phyloP scores from a whole-genome alignment of 1,140 invertebrate species.

The Diorhabda sublineata region DNA sequence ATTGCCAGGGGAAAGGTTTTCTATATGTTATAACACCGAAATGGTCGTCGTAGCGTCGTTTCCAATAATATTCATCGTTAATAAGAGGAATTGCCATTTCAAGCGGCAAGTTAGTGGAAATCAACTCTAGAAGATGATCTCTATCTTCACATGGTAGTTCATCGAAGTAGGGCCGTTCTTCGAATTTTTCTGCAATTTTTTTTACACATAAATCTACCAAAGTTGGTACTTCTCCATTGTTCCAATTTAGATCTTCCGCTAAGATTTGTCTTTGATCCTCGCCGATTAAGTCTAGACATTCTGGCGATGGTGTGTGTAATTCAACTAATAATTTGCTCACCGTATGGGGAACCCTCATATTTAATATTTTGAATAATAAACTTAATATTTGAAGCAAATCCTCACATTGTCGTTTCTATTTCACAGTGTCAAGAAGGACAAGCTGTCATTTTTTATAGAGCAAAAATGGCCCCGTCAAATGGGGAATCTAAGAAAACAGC shows the following conservation, averaged over 20 bases:
- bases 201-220: slow-evolving; percentile 35
- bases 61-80: slow-evolving; percentile 45
- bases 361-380: not conserved
- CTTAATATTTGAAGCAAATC: too few species aligned
- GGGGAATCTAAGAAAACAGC: too few species aligned
- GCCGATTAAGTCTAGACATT: slow-evolving; percentile 26
- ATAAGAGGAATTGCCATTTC: slow-evolving; percentile 35
- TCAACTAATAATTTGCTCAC: slow-evolving; percentile 31
- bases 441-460: too few species aligned
- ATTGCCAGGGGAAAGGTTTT: slow-evolving; percentile 36
- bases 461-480: too few species aligned
- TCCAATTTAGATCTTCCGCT: slow-evolving; percentile 38
- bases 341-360: slow-evolving; percentile 36
- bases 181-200: slow-evolving; percentile 34
- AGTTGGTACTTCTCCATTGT: slow-evolving; percentile 29
- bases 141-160: slow-evolving; percentile 38
- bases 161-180: slow-evolving; percentile 33
- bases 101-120: slow-evolving; percentile 33
- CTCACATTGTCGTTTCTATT: too few species aligned
- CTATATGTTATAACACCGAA: slow-evolving; percentile 28
- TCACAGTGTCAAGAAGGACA: too few species aligned
- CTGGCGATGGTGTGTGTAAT: slow-evolving; percentile 28
- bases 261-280: slow-evolving; percentile 32
- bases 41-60: slow-evolving; percentile 34
- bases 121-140: slow-evolving; percentile 35